phyloP scores from a whole-genome alignment of 1,140 invertebrate species.

The Magallana gigas region DNA sequence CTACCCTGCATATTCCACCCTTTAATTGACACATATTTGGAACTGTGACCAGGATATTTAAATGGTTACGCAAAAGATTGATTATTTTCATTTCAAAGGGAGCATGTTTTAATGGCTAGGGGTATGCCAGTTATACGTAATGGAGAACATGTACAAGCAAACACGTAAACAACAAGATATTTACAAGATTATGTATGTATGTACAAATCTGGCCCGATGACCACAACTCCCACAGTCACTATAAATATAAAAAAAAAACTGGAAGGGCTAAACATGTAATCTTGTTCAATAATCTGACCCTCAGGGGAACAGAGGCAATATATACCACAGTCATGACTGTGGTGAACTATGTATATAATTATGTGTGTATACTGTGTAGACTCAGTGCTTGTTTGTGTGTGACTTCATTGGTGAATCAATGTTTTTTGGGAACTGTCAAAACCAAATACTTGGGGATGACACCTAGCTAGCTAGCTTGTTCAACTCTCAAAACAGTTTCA shows the following conservation, averaged over 20 bases:
- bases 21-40: background rate
- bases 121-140: no score
- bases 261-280: background rate
- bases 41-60: constrained; percentile 18
- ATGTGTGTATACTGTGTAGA: background rate
- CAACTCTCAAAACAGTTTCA: no score
- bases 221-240: background rate
- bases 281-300: constrained; percentile 2
- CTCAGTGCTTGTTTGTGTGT: background rate
- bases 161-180: background rate
- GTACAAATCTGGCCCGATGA: no score
- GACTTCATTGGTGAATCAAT: background rate
- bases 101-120: background rate
- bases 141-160: no score
- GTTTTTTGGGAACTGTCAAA: background rate
- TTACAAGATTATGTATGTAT: background rate
- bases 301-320: background rate
- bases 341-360: background rate
- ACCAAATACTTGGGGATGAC: background rate
- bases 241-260: background rate
- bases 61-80: background rate
- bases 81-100: constrained; percentile 10
- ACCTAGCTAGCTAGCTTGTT: no score
- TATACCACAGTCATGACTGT: background rate
- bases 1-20: background rate